phyloP scores from a whole-genome alignment of 2,113 vertebrate genomes.

The Colistium nudipinnis region DNA sequence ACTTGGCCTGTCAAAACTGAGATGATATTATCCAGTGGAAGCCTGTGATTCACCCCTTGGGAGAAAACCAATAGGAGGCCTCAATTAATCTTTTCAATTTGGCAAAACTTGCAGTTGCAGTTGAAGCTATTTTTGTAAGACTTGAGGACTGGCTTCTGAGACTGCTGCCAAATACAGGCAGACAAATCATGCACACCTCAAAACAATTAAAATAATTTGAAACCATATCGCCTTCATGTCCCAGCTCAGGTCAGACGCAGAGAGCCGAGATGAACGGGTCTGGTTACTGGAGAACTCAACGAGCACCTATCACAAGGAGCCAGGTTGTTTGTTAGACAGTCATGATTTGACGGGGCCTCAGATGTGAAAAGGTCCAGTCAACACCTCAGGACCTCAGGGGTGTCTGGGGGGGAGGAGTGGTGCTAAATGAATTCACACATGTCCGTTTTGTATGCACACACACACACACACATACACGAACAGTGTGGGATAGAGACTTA shows the following conservation, averaged over 20 bases:
- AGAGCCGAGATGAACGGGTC: constrained; percentile 56
- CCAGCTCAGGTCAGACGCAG: neutral
- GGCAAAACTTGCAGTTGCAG: constrained; percentile 49
- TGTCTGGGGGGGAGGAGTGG: constrained; percentile 32
- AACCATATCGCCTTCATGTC: constrained; percentile 20
- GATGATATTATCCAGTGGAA: constrained; percentile 64
- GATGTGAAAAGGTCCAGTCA: constrained; percentile 48
- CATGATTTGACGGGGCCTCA: constrained; percentile 41
- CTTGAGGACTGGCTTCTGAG: neutral
- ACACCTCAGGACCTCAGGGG: constrained; percentile 52
- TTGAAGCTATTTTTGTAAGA: constrained; percentile 46
- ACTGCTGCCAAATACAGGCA: constrained; percentile 12
- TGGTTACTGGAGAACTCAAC: constrained; percentile 34
- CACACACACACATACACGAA: neutral
- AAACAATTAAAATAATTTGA: constrained; percentile 39
- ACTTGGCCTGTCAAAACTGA: constrained; percentile 53
- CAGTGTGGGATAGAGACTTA: neutral
- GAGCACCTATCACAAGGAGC: constrained; percentile 33
- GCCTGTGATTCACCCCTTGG: constrained; percentile 44
- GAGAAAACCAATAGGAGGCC: constrained; percentile 52
- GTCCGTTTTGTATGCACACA: constrained; percentile 1
- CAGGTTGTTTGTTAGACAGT: constrained; percentile 32
- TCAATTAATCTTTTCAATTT: constrained; percentile 63
- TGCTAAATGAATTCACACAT: constrained; percentile 47
- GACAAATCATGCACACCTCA: constrained; percentile 36